A percentile compares a stretch with the other conserved stretches of the same genome.
These are phyloP conservation scores for Sorex maritimensis DNA, from an alignment of 2,797 vertebrate genomes.

Conservation along the genomic window DNA sequence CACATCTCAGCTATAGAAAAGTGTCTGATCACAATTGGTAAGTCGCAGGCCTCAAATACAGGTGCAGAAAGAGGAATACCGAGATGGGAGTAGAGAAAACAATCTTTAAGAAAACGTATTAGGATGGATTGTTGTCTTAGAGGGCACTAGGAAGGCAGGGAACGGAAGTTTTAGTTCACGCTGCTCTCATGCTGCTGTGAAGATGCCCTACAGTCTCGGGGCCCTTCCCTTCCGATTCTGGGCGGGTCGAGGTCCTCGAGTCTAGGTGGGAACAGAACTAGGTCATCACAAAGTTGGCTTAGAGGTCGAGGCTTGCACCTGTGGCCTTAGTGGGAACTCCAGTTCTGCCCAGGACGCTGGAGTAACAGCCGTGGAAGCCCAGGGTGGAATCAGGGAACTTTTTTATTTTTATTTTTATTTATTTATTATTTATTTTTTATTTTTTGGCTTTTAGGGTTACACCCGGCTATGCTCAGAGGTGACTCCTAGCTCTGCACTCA, in stretches of 20 bases:
- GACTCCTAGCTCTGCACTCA: too few species aligned
- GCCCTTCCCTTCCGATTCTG: background rate
- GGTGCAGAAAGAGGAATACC: background rate
- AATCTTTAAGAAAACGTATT: background rate
- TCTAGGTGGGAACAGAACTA: background rate
- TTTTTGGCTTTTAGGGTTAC: too few species aligned
- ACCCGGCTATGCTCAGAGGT: too few species aligned
- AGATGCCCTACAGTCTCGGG: background rate
- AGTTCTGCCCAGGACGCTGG: background rate
- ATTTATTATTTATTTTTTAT: too few species aligned
- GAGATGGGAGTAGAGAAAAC: background rate
- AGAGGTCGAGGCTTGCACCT: background rate
- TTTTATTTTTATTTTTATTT: too few species aligned
- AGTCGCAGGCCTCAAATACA: background rate
- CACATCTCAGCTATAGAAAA: too few species aligned
- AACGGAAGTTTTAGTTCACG: too few species aligned
- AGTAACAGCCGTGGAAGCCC: background rate
- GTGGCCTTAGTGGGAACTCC: background rate
- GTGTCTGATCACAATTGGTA: background rate
- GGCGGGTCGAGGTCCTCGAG: background rate
- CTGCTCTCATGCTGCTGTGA: background rate
- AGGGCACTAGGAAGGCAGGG: too few species aligned
- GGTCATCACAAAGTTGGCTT: background rate
- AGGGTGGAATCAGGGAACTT: too few species aligned
- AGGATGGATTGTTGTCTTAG: constrained; percentile 7